Percentiles rank a stretch among this genome's conserved stretches.
Conservation (phyloP, 2,113 vertebrate genomes). For the Rhinoptilus africanus region DNA sequence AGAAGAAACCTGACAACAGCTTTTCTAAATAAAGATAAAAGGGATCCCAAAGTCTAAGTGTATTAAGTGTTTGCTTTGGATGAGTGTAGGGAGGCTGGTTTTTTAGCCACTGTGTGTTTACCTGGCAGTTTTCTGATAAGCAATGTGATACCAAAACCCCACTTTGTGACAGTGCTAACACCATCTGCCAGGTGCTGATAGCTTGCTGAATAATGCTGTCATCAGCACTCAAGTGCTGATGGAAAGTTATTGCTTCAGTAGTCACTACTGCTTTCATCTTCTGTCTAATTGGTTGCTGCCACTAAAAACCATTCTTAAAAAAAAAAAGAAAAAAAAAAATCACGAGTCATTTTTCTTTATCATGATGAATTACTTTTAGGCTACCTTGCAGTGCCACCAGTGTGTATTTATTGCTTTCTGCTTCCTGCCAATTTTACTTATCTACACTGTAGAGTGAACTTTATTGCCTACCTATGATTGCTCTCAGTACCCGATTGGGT, state of each 20-base stretch:
- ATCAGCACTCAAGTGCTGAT: slow-evolving; percentile 25
- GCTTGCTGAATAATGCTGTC: slow-evolving; percentile 56
- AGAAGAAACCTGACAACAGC: slow-evolving; percentile 28
- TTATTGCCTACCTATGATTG: neutral
- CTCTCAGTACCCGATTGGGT: neutral
- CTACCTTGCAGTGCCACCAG: neutral
- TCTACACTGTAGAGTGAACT: neutral
- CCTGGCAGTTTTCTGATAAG: slow-evolving; percentile 61
- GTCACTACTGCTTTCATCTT: neutral
- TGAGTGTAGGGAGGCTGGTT: slow-evolving; percentile 2
- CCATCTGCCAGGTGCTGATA: slow-evolving; percentile 58
- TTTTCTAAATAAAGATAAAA: slow-evolving; percentile 35
- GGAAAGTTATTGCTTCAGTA: slow-evolving; percentile 44
- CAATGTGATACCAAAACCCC: neutral
- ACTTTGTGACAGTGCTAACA: slow-evolving; percentile 40
- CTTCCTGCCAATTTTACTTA: slow-evolving; percentile 3
- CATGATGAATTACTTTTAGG: slow-evolving; percentile 42
- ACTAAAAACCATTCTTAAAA: slow-evolving; percentile 14
- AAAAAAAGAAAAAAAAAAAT: neutral
- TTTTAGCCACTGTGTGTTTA: slow-evolving; percentile 59
- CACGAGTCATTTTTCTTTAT: neutral
- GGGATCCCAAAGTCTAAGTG: neutral
- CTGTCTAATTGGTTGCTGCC: slow-evolving; percentile 8
- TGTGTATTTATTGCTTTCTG: slow-evolving; percentile 21
- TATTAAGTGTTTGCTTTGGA: slow-evolving; percentile 64